Conservation (phyloP, 1,140 invertebrate genomes). For the Solenopsis fugax region DNA sequence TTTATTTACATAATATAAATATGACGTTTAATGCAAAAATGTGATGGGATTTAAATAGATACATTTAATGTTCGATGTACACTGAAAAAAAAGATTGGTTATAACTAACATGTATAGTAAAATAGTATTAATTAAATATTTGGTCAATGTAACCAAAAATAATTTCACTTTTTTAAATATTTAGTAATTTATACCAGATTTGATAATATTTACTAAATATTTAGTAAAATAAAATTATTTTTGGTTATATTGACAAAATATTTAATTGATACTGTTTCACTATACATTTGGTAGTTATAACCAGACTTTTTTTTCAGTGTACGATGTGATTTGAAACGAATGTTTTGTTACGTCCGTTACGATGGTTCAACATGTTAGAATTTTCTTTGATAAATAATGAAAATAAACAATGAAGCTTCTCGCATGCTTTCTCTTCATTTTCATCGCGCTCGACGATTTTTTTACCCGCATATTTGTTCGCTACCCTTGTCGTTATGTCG, state of each 20-base stretch:
- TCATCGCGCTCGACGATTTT: slow-evolving; percentile 7
- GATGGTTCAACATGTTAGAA: background rate
- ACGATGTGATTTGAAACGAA: background rate
- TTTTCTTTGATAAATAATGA: slow-evolving; percentile 12
- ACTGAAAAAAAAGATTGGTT: too few relatives aligned
- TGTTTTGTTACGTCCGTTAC: background rate
- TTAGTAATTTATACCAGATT: too few relatives aligned
- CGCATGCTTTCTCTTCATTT: background rate
- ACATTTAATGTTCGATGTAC: background rate
- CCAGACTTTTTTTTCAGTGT: too few relatives aligned
- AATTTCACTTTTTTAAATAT: too few relatives aligned
- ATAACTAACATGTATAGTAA: too few relatives aligned
- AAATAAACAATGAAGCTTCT: background rate
- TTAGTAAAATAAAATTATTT: too few relatives aligned
- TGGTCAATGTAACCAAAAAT: too few relatives aligned
- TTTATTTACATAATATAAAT: background rate
- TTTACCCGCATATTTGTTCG: slow-evolving; percentile 32
- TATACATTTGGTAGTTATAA: too few relatives aligned
- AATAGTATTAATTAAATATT: too few relatives aligned
- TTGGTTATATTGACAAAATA: too few relatives aligned
- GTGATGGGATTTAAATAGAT: background rate
- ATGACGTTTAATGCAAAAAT: background rate
- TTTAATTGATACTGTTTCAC: too few relatives aligned
- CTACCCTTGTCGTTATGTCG: slow-evolving; percentile 3
- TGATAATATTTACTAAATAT: too few relatives aligned